phyloP scores from a whole-genome alignment of 2,888 invertebrate genomes.

The Tinea trinotella region DNA sequence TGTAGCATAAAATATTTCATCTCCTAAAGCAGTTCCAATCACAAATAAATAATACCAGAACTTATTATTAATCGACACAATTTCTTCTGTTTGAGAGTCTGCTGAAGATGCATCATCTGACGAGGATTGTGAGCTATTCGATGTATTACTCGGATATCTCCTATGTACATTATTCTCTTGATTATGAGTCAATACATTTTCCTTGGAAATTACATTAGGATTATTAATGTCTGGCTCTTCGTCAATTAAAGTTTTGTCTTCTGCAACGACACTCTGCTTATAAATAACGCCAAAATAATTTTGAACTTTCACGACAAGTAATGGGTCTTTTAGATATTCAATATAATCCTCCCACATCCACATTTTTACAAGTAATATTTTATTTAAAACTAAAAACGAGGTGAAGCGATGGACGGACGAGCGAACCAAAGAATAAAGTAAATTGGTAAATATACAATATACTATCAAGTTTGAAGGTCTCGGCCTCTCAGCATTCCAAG shows the following conservation, averaged over 20 bases:
- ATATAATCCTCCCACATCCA: slow-evolving; percentile 68
- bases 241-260: not conserved
- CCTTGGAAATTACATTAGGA: too few relatives aligned
- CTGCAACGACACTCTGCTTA: slow-evolving; percentile 35
- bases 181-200: too few relatives aligned
- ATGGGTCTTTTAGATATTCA: slow-evolving; percentile 81
- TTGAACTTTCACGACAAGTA: slow-evolving; percentile 84
- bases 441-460: too few relatives aligned
- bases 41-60: slow-evolving; percentile 90
- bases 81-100: slow-evolving; percentile 41
- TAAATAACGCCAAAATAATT: slow-evolving; percentile 82
- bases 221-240: not conserved
- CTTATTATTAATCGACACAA: slow-evolving; percentile 74
- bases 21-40: slow-evolving; percentile 89
- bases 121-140: slow-evolving; percentile 40
- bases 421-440: too few relatives aligned
- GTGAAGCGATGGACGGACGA: not conserved
- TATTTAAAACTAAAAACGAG: too few relatives aligned
- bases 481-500: too few relatives aligned
- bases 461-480: too few relatives aligned
- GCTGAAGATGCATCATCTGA: slow-evolving; percentile 54
- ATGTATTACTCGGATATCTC: slow-evolving; percentile 53
- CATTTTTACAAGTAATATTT: too few relatives aligned
- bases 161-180: too few relatives aligned
- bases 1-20: slow-evolving; percentile 91